Conservation (phyloP, 2,888 invertebrate genomes). For the Xanthostigma xanthostigma region DNA sequence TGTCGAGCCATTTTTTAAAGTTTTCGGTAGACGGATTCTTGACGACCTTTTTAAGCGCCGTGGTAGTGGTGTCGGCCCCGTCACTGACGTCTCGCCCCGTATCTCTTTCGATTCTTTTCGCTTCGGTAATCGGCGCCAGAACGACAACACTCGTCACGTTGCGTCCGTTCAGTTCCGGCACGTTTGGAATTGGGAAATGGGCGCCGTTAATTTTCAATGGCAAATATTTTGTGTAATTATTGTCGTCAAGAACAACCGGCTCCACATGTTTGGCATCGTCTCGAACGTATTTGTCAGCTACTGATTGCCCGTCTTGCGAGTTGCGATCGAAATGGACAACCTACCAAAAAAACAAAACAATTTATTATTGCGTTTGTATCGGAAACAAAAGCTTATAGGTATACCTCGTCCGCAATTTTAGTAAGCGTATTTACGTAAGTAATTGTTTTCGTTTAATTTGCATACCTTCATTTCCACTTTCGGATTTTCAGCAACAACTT, state of each 20-base stretch:
- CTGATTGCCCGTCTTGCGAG: conserved; percentile 51
- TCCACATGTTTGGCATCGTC: conserved; percentile 57
- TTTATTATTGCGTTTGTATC: too few species aligned
- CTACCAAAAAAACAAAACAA: too few species aligned
- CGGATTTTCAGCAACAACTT: conserved; percentile 28
- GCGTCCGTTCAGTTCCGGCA: conserved; percentile 55
- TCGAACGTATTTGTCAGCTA: conserved; percentile 57
- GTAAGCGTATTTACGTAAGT: too few species aligned
- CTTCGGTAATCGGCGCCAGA: conserved; percentile 53
- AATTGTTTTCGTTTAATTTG: too few species aligned
- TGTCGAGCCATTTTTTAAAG: conserved; percentile 65
- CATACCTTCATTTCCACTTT: conserved; percentile 57
- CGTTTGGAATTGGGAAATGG: conserved; percentile 71
- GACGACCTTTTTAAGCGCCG: conserved; percentile 57
- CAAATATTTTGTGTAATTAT: conserved; percentile 68
- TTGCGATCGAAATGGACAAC: conserved; percentile 69
- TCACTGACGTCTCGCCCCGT: conserved; percentile 38
- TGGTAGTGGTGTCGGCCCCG: conserved; percentile 57
- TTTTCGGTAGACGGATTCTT: conserved; percentile 63
- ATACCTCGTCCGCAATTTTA: too few species aligned
- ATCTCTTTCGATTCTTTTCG: conserved; percentile 38
- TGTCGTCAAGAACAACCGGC: conserved; percentile 57
- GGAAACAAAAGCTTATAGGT: too few species aligned
- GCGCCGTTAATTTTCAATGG: conserved; percentile 74
- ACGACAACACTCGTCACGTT: conserved; percentile 76